phyloP scores from a whole-genome alignment of 2,888 invertebrate species.

The Rhyacophila evoluta region DNA sequence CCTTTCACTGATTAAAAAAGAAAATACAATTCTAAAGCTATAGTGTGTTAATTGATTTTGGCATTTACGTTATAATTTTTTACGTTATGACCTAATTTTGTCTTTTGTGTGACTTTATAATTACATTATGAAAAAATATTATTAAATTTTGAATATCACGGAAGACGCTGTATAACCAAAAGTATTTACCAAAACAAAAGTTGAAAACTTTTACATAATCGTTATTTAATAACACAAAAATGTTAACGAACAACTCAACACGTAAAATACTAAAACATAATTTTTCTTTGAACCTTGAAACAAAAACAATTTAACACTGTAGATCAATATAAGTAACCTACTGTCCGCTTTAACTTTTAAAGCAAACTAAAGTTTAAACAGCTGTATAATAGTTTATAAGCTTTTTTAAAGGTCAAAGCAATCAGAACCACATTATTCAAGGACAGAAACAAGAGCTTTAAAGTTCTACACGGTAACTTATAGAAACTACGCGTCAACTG shows the following conservation, averaged over 20 bases:
- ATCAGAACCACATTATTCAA: background rate
- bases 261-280: background rate
- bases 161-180: no score
- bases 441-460: background rate
- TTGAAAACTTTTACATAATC: background rate
- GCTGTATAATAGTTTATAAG: background rate
- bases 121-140: no score
- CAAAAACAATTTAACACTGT: background rate
- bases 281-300: background rate
- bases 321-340: background rate
- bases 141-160: no score
- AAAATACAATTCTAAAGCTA: no score
- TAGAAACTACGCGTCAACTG: no score
- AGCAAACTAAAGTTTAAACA: background rate
- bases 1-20: no score
- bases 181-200: no score
- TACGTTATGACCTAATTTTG: no score
- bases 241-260: background rate
- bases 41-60: no score
- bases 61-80: no score
- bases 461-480: no score
- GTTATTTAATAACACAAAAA: background rate
- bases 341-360: background rate
- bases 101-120: no score
- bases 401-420: background rate